Evolutionary conservation across 2,888 invertebrate species (phyloP), one percentile per base, ranked within the genome.

Genomic region (Chloromyia formosa): DNA sequence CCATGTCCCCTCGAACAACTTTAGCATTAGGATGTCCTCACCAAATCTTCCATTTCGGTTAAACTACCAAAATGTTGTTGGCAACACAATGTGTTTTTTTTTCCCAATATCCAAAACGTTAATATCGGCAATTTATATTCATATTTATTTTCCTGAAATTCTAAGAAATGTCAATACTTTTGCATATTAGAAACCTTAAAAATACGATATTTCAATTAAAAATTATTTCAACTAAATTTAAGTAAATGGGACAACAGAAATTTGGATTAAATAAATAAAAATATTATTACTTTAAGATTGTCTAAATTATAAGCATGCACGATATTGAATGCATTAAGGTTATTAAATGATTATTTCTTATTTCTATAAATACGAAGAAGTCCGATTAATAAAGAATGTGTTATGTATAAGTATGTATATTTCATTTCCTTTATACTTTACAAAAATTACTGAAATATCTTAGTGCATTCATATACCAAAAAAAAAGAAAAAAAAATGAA

Each of bases 221-320:
- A 18, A 3, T 20, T 27, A 49, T 60, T 42, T 5, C 4, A 61
- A 74, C 23, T 56, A 7, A 74, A 74, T 14, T n/a, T 35, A 18
- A 42, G 18, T 73, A 61, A 68, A 75, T 42, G 71, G 77, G 77
- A 73, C 74, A 77, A 77, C 35, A 73, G n/a, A 77, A 75, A 54
- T 14, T 35, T 18, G 73, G 35, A 45, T 22, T 73, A 75, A 77
- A 72, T 56, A 60, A 72, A 74, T 23, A 62, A 77, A 68, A 66
- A 64, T 18, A 56, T 12, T 49, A n/a, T 1, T 53, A 66, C n/a
- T n/a, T n/a, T n/a, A n/a, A n/a, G n/a, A n/a, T n/a, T n/a, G n/a
- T 4, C 27, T 35, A 35, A 35, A 35, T 35, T n/a, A n/a, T 53
- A 16, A 1, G 27, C 76, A 77, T 77, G 77, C 77, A 64, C 22